Conservation (phyloP, 1,140 invertebrate genomes). For the Paraescarpia echinospica region DNA sequence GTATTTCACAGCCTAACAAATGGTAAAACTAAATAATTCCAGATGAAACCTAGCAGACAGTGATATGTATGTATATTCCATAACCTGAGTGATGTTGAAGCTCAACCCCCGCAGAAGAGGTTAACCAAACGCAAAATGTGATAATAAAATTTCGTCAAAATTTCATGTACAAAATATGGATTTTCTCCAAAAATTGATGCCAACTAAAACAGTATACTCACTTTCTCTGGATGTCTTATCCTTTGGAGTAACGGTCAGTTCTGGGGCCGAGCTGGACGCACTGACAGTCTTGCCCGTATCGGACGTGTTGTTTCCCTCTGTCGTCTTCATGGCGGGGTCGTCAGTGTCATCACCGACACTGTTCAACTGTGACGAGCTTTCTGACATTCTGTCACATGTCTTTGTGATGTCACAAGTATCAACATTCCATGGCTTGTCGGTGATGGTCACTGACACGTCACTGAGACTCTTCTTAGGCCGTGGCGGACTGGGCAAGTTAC, state of each 20-base stretch:
- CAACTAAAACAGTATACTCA: background rate
- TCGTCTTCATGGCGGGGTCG: background rate
- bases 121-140: too few species aligned
- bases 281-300: background rate
- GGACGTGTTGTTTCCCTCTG: background rate
- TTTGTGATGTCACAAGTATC: background rate
- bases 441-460: background rate
- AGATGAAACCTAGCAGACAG: too few species aligned
- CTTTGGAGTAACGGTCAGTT: background rate
- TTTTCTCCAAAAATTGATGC: too few species aligned
- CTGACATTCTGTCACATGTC: background rate
- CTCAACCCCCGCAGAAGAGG: too few species aligned
- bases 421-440: background rate
- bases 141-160: too few species aligned
- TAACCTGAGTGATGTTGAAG: too few species aligned
- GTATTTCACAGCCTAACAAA: too few species aligned
- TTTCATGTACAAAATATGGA: too few species aligned
- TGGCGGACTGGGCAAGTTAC: background rate
- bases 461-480: background rate
- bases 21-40: too few species aligned
- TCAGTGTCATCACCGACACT: background rate
- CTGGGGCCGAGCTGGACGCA: background rate
- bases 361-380: background rate
- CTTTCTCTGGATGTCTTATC: background rate
- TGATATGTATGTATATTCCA: too few species aligned